phyloP scores from a whole-genome alignment of 1,140 invertebrate species.

The Thalassaphorura encarpata region DNA sequence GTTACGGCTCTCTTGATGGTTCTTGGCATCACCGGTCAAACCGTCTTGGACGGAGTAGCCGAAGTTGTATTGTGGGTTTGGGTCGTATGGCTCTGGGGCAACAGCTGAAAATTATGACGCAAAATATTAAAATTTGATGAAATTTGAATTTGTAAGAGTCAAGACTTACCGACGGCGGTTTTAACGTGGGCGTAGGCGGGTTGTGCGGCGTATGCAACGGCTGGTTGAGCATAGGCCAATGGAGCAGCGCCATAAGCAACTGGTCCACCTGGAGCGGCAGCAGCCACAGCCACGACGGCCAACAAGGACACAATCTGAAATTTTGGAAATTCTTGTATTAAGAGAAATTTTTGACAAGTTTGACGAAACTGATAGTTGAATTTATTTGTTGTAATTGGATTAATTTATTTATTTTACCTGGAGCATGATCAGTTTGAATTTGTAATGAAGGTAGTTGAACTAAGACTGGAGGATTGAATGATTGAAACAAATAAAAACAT shows the following conservation, averaged over 20 bases:
- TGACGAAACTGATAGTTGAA: too few species aligned
- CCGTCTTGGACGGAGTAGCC: slow-evolving; percentile 25
- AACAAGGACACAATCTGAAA: too few species aligned
- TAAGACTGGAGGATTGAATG: too few species aligned
- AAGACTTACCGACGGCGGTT: background rate
- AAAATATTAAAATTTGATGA: background rate
- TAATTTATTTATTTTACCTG: too few species aligned
- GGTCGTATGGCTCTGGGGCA: too few species aligned
- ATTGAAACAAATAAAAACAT: too few species aligned
- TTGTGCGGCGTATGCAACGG: background rate
- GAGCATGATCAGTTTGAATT: too few species aligned
- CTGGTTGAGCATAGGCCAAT: background rate
- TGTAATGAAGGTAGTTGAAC: too few species aligned
- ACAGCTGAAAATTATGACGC: background rate
- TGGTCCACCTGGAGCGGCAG: background rate
- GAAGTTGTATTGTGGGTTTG: slow-evolving; percentile 21
- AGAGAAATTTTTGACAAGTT: too few species aligned
- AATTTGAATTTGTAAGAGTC: background rate
- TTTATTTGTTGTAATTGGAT: too few species aligned
- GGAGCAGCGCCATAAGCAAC: background rate
- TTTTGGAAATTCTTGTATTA: too few species aligned
- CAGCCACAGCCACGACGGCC: background rate
- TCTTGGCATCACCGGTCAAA: slow-evolving; percentile 36
- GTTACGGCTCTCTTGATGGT: slow-evolving; percentile 32
- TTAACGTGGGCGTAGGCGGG: background rate